Evolutionary conservation across 2,888 invertebrate genomes (phyloP).

Genomic region (Volucella bombylans): DNA sequence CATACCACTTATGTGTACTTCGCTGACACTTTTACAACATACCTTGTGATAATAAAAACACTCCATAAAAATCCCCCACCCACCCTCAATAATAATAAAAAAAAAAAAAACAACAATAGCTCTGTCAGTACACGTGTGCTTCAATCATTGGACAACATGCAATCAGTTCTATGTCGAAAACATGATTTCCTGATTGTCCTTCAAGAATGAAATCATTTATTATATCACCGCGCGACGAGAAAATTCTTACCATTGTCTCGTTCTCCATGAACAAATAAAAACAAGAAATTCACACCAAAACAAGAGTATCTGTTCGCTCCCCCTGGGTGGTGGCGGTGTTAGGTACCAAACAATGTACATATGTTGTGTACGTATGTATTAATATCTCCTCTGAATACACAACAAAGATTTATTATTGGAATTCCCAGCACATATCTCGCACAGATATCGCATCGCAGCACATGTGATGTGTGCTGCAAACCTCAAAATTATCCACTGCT

Average conservation of each 20-base stretch:
- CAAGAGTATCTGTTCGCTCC: conserved; percentile 19
- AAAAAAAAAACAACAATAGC: no score
- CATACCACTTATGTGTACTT: conserved; percentile 14
- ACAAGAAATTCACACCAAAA: conserved; percentile 27
- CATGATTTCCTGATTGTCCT: conserved; percentile 66
- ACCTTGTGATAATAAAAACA: conserved; percentile 38
- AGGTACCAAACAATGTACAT: background rate
- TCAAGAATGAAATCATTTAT: conserved; percentile 65
- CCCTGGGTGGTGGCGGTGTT: background rate
- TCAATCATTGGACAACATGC: conserved; percentile 43
- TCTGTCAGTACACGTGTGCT: conserved; percentile 53
- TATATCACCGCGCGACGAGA: conserved; percentile 22
- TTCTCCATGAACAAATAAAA: background rate
- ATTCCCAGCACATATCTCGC: conserved; percentile 56
- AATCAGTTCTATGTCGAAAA: conserved; percentile 49
- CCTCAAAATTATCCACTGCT: conserved; percentile 58
- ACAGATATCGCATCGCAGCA: conserved; percentile 41
- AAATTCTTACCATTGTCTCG: background rate
- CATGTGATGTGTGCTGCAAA: conserved; percentile 46
- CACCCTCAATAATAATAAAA: no score
- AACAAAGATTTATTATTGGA: conserved; percentile 66
- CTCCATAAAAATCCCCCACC: no score
- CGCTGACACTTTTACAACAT: conserved; percentile 11
- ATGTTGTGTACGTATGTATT: background rate
- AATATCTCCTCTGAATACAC: conserved; percentile 30